These are phyloP conservation scores for Eudiplozoon nipponicum DNA, from an alignment of 2,888 invertebrate species.

Conservation along the genomic window DNA sequence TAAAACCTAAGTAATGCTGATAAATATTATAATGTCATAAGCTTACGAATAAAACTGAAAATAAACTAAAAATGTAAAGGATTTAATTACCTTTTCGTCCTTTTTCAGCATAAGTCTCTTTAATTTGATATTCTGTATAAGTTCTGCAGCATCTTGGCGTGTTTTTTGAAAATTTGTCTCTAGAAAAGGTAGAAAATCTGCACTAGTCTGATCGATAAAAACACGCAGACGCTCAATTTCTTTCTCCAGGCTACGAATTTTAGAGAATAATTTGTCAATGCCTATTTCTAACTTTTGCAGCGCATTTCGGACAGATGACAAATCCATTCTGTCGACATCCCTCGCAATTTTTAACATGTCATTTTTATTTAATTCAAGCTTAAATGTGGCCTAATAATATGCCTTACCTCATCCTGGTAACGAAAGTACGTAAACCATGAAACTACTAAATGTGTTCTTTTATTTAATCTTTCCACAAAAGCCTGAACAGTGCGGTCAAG, in stretches of 20 bases:
- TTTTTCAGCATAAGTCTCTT: no score
- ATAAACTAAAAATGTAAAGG: no score
- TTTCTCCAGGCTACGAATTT: background rate
- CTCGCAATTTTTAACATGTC: background rate
- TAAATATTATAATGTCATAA: no score
- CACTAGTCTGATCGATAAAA: no score
- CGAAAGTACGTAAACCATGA: slow-evolving; percentile 14
- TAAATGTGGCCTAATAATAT: background rate
- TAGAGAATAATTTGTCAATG: background rate
- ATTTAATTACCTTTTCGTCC: no score
- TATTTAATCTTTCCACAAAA: slow-evolving; percentile 10
- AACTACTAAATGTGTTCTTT: slow-evolving; percentile 4
- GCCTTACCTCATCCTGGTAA: slow-evolving; percentile 7
- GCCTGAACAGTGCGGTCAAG: slow-evolving; percentile 10
- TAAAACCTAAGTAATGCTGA: no score
- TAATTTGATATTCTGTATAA: no score
- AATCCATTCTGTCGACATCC: background rate
- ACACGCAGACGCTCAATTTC: slow-evolving; percentile 3
- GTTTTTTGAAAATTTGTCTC: no score
- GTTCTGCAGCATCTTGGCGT: no score
- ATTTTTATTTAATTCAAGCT: background rate
- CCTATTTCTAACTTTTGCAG: background rate
- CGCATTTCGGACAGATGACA: background rate
- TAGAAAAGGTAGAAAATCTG: no score
- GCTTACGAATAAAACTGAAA: no score